Evolutionary conservation across 2,113 vertebrate species (phyloP), one percentile per base, ranked within the genome.

Genomic region (Cyprinodon variegatus): DNA sequence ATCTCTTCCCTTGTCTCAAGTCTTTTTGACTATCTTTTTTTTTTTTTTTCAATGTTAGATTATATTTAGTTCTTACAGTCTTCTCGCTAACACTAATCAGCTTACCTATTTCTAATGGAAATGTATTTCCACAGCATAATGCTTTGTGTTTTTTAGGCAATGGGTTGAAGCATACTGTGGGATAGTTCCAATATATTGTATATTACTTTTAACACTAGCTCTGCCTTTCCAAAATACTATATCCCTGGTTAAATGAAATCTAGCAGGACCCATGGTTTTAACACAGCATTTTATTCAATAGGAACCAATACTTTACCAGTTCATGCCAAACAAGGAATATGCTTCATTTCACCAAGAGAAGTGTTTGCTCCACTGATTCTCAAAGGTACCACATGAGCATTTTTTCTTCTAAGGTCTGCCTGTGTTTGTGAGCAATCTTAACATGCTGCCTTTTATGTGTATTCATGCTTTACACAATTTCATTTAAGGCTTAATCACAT

Each of bases 341-440:
- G 40, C 65, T 70, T 12, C 62, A 82, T 83, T 83, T 84, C 79
- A 90, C 88, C 88, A 70, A 65, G 89, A 88, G 77, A 65, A 92
- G 90, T 88, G 80, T 87, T 77, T 81, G 86, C 74, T 78, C 11
- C 84, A 91, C 85, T 87, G 90, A 91, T 92, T 86, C 57, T 83
- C 78, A 43, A 66, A 79, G 43, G 50, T 61, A 57, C 45, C 15
- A 6, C 3, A 50, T 71, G 77, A 65, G 40, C 57, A 69, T 11
- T 8, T 66, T 20, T 20, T 70, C 22, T n/a, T 53, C 36, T 40
- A 13, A 59, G 76, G 36, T 68, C 29, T 78, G 76, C 67, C 70
- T 72, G 62, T 61, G 79, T 65, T 22, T 63, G 61, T 62, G 67
- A 63, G 81, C 67, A 53, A 62, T 74, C 61, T 57, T 61, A 37